A percentile compares a stretch with the other conserved stretches of the same genome.
Conservation (phyloP, 2,113 vertebrate species). For the Acinonyx jubatus region DNA sequence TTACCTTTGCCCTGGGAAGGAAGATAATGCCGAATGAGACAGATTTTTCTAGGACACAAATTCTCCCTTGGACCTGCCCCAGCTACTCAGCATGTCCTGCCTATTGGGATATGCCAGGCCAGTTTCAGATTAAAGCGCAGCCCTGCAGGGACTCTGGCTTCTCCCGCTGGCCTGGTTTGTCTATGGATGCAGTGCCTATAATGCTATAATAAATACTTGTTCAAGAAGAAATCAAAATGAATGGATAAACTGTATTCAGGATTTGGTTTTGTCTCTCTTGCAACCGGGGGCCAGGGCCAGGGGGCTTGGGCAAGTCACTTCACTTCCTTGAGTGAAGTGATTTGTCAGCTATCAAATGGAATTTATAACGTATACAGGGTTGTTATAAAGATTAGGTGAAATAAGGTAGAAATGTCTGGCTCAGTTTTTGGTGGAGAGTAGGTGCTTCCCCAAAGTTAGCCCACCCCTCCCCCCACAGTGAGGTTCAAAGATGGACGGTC, state of each 20-base stretch:
- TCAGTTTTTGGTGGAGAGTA: neutral
- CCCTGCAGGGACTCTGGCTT: neutral
- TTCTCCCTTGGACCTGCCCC: slow-evolving; percentile 19
- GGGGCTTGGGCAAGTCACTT: neutral
- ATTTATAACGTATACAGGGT: neutral
- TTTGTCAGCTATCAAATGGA: neutral
- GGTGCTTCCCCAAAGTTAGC: neutral
- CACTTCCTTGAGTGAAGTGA: neutral
- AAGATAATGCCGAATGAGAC: slow-evolving; percentile 15
- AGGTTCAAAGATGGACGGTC: neutral
- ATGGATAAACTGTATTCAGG: neutral
- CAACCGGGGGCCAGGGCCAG: too few species aligned
- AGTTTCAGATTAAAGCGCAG: neutral
- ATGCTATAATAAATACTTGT: neutral
- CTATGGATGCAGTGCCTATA: neutral
- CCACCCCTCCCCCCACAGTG: neutral
- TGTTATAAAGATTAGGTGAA: neutral
- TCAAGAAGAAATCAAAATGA: neutral
- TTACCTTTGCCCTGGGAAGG: slow-evolving; percentile 50
- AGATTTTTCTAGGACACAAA: slow-evolving; percentile 45
- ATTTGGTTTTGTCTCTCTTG: neutral
- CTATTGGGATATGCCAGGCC: neutral
- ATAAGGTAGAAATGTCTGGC: neutral
- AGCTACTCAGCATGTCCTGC: neutral
- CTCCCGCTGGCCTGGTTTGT: neutral